Evolutionary conservation across 2,888 invertebrate genomes (phyloP).

Genomic region (Volucella inflata): DNA sequence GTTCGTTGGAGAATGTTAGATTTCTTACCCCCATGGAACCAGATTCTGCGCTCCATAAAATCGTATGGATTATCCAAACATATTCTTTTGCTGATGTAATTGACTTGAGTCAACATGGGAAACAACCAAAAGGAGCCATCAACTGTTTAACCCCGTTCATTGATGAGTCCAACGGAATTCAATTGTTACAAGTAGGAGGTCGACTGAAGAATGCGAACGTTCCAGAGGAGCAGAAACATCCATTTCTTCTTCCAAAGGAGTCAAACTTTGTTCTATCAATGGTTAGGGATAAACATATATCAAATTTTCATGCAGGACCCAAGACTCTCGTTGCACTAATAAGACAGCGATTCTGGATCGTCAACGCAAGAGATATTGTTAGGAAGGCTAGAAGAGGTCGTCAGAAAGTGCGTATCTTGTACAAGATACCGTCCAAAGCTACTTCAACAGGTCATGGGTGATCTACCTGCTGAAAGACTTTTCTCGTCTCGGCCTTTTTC

Average conservation of each 20-base stretch:
- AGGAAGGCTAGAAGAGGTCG: too few relatives aligned
- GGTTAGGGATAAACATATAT: conserved; percentile 43
- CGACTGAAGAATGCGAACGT: conserved; percentile 14
- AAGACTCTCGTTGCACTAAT: conserved; percentile 56
- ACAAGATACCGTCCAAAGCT: conserved; percentile 53
- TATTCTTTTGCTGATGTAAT: too few relatives aligned
- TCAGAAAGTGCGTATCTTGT: conserved; percentile 39
- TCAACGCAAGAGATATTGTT: conserved; percentile 40
- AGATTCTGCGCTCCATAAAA: too few relatives aligned
- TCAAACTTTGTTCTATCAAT: neutral
- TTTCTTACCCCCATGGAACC: too few relatives aligned
- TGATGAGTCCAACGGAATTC: neutral
- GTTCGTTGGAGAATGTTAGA: too few relatives aligned
- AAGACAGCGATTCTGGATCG: conserved; percentile 57
- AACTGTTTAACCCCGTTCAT: conserved; percentile 38
- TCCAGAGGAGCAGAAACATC: conserved; percentile 18
- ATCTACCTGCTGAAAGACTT: conserved; percentile 1
- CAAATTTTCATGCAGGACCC: conserved; percentile 62
- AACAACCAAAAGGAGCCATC: conserved; percentile 57
- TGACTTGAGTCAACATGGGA: conserved; percentile 14
- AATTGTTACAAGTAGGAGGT: conserved; percentile 10
- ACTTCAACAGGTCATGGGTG: conserved; percentile 35
- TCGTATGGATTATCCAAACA: too few relatives aligned
- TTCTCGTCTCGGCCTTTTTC: neutral
- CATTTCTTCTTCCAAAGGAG: conserved; percentile 30